Evolutionary conservation across 2,113 vertebrate species (phyloP), one percentile per base, ranked within the genome.

Genomic region (Ochotona curzoniae): DNA sequence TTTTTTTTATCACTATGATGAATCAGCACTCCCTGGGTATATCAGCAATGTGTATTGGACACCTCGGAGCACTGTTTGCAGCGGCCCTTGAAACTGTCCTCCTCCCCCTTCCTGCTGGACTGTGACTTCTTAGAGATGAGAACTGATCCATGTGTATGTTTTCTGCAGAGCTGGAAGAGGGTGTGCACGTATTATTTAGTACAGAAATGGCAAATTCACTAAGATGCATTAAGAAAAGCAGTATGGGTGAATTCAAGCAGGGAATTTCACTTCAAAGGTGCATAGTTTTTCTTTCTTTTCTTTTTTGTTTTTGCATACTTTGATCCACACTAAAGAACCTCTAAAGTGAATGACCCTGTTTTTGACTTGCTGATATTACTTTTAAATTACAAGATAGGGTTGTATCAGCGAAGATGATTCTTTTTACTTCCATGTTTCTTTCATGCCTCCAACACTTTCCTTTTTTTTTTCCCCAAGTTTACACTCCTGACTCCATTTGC

Each of bases 261-360:
- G 80, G 95, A 82, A 87, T 15, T 23, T 64, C 47, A 57, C 64
- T 91, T 92, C 79, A 91, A 95, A 94, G 61, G 17, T 93, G 54
- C 89, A 47, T 57, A 44, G 26, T 83, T 86, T 25, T 90, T 44
- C 38, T 44, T 44, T 44, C 38, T 44, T 44, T 44, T 44, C 38
- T 6, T 44, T 44, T 44, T 44, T 44, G 38, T 44, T 44, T 93
- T 89, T 63, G 15, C 82, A 64, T 81, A 84, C 88, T 96, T 92
- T 87, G 90, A 87, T 88, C 63, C 38, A 92, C 9, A 90, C 44
- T 74, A 90, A 79, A 95, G 71, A 92, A 94, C 69, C 92, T 94
- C 44, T 83, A 70, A 94, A 95, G 93, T 89, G 12, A 91, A 84
- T 81, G 67, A 81, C 25, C 35, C 69, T 83, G 61, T 90, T 94